Evolutionary conservation across 2,797 vertebrate genomes (phyloP).

Genomic region (Muscicapa striata): DNA sequence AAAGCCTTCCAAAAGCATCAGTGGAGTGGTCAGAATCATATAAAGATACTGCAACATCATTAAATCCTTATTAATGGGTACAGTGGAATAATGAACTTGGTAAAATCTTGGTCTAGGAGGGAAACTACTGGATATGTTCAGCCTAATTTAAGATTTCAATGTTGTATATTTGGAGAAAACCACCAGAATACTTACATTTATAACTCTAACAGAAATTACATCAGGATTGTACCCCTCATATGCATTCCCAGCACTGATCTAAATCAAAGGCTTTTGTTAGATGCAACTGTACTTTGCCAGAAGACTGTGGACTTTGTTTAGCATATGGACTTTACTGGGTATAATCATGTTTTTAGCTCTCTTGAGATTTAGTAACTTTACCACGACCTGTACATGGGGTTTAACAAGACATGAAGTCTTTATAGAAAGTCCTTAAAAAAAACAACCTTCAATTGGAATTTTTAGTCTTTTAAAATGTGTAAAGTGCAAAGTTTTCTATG

Average conservation of each 20-base stretch:
- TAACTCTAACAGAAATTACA: background rate
- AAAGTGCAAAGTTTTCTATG: background rate
- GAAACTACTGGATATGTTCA: background rate
- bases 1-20: background rate
- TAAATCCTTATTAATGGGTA: background rate
- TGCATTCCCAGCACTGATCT: background rate
- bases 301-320: background rate
- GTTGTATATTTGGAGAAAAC: background rate
- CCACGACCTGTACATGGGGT: background rate
- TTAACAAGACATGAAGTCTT: background rate
- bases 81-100: background rate
- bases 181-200: background rate
- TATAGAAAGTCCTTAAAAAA: background rate
- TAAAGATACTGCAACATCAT: background rate
- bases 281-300: background rate
- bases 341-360: background rate
- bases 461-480: background rate
- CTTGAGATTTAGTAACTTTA: background rate
- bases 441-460: fast-evolving
- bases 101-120: background rate
- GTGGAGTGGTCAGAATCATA: background rate
- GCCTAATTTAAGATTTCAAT: background rate
- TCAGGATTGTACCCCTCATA: background rate
- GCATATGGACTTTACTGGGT: background rate
- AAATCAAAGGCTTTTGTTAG: background rate